Evolutionary conservation across 2,797 vertebrate genomes (phyloP).

Genomic region (Labeo calbasu): DNA sequence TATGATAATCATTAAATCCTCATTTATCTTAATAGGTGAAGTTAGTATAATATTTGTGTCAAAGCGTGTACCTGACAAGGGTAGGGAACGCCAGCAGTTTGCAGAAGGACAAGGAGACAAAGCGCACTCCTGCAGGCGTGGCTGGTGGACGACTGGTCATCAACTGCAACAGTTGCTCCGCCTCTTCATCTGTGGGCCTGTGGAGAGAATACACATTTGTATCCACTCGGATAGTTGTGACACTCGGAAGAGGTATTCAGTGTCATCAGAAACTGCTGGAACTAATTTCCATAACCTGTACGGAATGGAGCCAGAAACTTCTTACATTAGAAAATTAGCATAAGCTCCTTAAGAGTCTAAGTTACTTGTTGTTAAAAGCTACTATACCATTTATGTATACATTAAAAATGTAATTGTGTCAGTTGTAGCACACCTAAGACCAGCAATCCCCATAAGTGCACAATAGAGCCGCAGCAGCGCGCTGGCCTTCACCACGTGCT

Average conservation of each 20-base stretch:
- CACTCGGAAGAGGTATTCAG: not conserved
- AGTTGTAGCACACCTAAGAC: slow-evolving; percentile 84
- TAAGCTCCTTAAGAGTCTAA: no score
- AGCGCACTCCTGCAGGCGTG: slow-evolving; percentile 94
- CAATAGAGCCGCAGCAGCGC: slow-evolving; percentile 94
- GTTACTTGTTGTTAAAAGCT: not conserved
- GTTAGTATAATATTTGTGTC: not conserved
- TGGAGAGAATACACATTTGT: not conserved
- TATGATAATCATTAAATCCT: not conserved
- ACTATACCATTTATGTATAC: no score
- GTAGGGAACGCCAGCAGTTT: slow-evolving; percentile 96
- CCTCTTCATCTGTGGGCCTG: slow-evolving; percentile 97
- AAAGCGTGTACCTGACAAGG: slow-evolving; percentile 86
- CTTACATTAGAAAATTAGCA: not conserved
- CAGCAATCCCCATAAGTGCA: slow-evolving; percentile 97
- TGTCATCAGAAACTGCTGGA: not conserved
- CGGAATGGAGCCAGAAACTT: not conserved
- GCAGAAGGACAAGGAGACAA: slow-evolving; percentile 96
- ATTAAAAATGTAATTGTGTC: no score
- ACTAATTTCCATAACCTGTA: not conserved
- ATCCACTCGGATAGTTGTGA: not conserved
- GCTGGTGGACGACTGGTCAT: slow-evolving; percentile 98
- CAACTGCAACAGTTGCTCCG: slow-evolving; percentile 93
- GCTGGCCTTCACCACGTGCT: slow-evolving; percentile 97
- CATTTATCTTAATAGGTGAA: not conserved